A percentile compares a stretch with the other conserved stretches of the same genome.
Evolutionary conservation across 2,797 vertebrate species (phyloP).

Genomic region (Anguilla obscura): DNA sequence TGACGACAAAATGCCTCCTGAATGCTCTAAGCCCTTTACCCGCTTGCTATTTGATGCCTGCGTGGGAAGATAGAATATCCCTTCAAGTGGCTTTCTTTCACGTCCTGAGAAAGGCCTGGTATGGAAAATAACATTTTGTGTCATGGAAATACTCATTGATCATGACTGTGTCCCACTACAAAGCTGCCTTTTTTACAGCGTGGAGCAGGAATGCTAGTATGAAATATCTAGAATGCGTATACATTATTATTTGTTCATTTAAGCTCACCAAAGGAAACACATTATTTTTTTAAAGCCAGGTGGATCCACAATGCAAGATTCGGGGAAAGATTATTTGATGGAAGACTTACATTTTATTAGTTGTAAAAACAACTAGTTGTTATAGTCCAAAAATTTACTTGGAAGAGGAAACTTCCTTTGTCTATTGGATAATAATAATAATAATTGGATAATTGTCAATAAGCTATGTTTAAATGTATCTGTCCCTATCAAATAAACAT

Average conservation of each 20-base stretch:
- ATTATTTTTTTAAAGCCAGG: neutral
- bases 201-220: neutral
- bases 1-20: neutral
- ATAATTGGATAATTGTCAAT: too few species aligned
- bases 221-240: neutral
- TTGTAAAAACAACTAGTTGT: neutral
- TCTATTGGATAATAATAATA: neutral
- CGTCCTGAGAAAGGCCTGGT: neutral
- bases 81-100: constrained; percentile 23
- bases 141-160: neutral
- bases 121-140: neutral
- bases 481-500: too few species aligned
- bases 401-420: neutral
- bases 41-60: constrained; percentile 29
- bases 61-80: neutral
- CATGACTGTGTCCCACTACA: neutral
- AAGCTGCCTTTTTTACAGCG: constrained; percentile 8
- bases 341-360: neutral
- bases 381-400: neutral
- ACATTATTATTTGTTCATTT: neutral
- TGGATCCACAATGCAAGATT: neutral
- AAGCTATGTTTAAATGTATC: too few species aligned
- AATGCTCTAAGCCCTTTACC: constrained; percentile 17
- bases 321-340: neutral
- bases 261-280: neutral